Evolutionary conservation across 2,797 vertebrate species (phyloP), one percentile per base, ranked within the genome.

Genomic region (Ptychadena robeensis): DNA sequence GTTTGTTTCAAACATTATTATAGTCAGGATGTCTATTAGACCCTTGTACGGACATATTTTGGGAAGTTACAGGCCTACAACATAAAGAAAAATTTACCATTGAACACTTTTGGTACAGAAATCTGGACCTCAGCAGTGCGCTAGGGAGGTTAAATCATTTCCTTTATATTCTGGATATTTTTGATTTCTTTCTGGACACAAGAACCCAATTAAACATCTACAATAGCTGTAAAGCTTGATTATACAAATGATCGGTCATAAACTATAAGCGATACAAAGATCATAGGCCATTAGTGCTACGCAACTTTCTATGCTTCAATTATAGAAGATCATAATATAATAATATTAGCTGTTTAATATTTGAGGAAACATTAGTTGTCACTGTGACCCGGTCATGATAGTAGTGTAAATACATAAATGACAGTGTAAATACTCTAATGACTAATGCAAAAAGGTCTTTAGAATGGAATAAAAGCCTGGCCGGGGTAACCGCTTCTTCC

Each of bases 391-490:
- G 82, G 94, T 90, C 91, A 93, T 92, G 89, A 87, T 27, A n/a
- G 68, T 64, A 89, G 93, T 82, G 91, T 81, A 85, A 90, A 90
- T 86, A 86, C 65, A 89, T 86, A 83, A 87, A 86, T 67, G 70
- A 31, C 28, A 83, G 68, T 73, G 68, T 37, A 78, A 92, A 91
- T 86, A 89, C 82, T 67, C 25, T 83, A 85, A 81, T 92, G 90
- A 92, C 92, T 90, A 92, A 87, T 89, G 92, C 88, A 88, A 90
- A 91, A 93, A 38, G 7, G 30, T 86, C 82, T 87, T 86, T 0
- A 86, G 85, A 72, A 85, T 86, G 34, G 90, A 89, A 87, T 87
- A 87, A 78, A 82, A 83, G 74, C 83, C 79, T 0, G 8, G 70
- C 72, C 82, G 78, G 12, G 85, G 85, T 91, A 92, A 92, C 92